Conservation (phyloP, 2,113 vertebrate species). For the Callipepla californica region DNA sequence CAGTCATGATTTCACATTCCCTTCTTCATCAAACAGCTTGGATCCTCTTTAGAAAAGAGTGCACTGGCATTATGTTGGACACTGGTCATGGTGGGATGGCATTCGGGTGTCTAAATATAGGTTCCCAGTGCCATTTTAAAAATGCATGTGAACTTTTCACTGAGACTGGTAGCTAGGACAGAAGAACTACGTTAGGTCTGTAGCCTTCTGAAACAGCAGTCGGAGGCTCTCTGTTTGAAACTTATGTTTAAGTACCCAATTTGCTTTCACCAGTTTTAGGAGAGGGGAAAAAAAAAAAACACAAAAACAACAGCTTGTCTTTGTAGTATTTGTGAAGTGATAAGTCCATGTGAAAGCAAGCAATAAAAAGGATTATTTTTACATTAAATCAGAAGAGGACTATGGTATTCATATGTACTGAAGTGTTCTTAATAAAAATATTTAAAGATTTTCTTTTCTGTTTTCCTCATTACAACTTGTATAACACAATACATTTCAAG, state of each 20-base stretch:
- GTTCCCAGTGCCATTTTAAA: neutral
- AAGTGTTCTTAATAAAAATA: neutral
- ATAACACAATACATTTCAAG: neutral
- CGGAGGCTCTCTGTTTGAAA: neutral
- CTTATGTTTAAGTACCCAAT: neutral
- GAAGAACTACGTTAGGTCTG: neutral
- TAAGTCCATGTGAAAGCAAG: neutral
- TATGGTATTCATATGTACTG: neutral
- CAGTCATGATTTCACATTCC: neutral
- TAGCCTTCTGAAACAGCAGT: neutral
- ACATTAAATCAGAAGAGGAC: neutral
- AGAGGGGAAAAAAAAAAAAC: neutral
- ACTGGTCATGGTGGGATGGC: neutral
- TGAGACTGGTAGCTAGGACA: neutral
- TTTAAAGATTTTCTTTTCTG: neutral
- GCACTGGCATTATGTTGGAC: neutral
- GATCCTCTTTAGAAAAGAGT: neutral
- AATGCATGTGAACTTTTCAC: neutral
- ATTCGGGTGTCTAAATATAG: conserved; percentile 2
- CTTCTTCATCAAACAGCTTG: neutral
- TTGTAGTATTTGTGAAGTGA: neutral
- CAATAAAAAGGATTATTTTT: neutral
- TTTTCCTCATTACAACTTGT: neutral
- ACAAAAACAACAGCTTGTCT: rapidly evolving
- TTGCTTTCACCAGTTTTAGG: neutral